Evolutionary conservation across 2,888 invertebrate genomes (phyloP).

Genomic region (Flexamia atlantica): DNA sequence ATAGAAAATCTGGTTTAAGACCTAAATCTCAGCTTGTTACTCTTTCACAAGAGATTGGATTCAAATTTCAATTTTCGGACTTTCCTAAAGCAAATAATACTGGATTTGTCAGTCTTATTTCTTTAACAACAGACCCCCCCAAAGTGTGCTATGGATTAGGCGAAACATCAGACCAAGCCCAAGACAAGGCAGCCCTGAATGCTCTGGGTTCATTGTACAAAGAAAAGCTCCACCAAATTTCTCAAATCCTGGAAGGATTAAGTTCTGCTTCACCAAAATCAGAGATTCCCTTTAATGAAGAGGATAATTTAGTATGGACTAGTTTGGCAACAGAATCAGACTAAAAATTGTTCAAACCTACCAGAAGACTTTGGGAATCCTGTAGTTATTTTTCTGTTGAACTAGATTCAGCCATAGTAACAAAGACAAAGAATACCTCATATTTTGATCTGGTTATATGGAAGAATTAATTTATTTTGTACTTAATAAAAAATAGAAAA

Average conservation of each 20-base stretch:
- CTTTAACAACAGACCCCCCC: conserved; percentile 23
- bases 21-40: conserved; percentile 2
- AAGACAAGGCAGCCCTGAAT: conserved; percentile 33
- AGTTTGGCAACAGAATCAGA: neutral
- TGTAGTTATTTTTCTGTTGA: no score
- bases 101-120: conserved; percentile 31
- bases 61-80: conserved; percentile 48
- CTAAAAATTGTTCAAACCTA: neutral
- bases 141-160: conserved; percentile 32
- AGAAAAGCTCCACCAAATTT: neutral
- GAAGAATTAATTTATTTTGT: no score
- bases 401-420: no score
- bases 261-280: neutral
- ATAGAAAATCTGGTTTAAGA: neutral
- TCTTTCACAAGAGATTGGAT: conserved; percentile 26
- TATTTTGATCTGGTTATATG: no score
- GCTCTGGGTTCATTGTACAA: conserved; percentile 31
- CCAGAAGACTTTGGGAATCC: no score
- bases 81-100: conserved; percentile 1
- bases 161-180: neutral
- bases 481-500: no score
- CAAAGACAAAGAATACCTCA: no score
- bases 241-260: neutral
- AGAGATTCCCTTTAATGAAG: neutral
- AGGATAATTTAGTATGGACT: neutral